A percentile compares a stretch with the other conserved stretches of the same genome.
These are phyloP conservation scores for Tetragnatha montana DNA, from an alignment of 2,888 invertebrate genomes.

Conservation along the genomic window DNA sequence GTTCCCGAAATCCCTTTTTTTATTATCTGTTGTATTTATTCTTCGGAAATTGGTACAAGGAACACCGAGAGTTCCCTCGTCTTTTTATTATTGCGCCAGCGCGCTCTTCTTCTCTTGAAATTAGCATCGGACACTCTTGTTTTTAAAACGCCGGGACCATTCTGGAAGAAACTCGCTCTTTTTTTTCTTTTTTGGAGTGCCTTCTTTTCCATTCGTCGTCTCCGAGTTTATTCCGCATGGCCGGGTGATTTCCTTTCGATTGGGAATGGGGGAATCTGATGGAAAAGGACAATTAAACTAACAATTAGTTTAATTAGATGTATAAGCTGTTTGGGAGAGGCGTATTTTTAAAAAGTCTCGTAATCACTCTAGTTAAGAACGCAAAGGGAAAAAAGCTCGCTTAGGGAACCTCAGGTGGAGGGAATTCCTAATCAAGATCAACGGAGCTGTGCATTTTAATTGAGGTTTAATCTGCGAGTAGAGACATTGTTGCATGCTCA, in stretches of 20 bases:
- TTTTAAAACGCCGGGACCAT: constrained; percentile 1
- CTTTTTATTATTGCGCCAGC: constrained; percentile 50
- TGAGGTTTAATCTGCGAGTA: constrained; percentile 20
- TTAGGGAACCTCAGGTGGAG: neutral
- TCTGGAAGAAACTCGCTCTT: neutral
- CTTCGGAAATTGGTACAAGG: constrained; percentile 47
- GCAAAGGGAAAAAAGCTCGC: constrained; percentile 13
- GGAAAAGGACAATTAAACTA: constrained; percentile 31
- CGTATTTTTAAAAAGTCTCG: constrained; percentile 32
- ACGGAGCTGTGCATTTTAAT: constrained; percentile 25
- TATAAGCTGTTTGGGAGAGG: constrained; percentile 43
- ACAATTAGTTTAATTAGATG: constrained; percentile 67
- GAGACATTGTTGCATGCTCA: neutral
- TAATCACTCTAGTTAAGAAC: constrained; percentile 27
- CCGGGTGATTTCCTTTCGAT: constrained; percentile 1
- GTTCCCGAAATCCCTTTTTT: constrained; percentile 7
- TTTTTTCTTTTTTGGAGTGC: neutral
- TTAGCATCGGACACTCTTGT: constrained; percentile 62
- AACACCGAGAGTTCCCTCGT: constrained; percentile 10
- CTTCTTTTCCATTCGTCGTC: neutral
- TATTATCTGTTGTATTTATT: constrained; percentile 53
- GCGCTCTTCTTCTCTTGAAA: constrained; percentile 51
- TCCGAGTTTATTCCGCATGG: constrained; percentile 4
- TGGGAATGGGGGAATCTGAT: constrained; percentile 12
- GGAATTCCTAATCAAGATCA: neutral